These are phyloP conservation scores for Tetragonula clypearis DNA, from an alignment of 1,140 invertebrate species.

Conservation along the genomic window DNA sequence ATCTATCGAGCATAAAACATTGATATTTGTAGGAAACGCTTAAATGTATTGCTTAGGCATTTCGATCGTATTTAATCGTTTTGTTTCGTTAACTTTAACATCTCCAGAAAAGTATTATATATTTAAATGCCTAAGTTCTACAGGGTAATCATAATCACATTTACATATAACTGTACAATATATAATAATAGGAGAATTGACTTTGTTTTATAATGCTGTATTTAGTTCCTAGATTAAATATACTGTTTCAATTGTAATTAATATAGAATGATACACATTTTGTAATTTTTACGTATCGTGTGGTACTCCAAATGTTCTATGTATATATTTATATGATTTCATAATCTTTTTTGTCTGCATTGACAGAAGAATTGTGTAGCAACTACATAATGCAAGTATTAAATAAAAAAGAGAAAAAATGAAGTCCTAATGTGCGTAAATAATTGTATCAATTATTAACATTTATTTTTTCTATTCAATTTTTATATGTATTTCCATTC, in stretches of 20 bases:
- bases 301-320: constrained; percentile 45
- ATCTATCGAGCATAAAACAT: constrained; percentile 22
- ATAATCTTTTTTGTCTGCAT: constrained; percentile 48
- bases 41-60: constrained; percentile 50
- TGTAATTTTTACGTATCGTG: constrained; percentile 59
- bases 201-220: constrained; percentile 53
- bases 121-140: constrained; percentile 52
- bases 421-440: constrained; percentile 3
- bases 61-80: background rate
- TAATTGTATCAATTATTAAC: background rate
- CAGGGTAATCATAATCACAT: constrained; percentile 30
- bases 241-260: constrained; percentile 52
- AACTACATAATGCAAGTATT: constrained; percentile 46
- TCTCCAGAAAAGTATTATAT: background rate
- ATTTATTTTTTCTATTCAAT: background rate
- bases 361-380: constrained; percentile 40
- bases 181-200: constrained; percentile 35
- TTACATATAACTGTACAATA: constrained; percentile 30
- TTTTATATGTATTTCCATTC: background rate
- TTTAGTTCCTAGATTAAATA: constrained; percentile 56
- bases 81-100: background rate
- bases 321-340: constrained; percentile 53
- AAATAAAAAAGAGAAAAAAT: constrained; percentile 52
- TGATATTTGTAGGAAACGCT: constrained; percentile 20
- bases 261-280: constrained; percentile 51